Percentiles rank a stretch among this genome's conserved stretches.
Conservation (phyloP, 23 tunicate genomes). For the Corella eumyota region DNA sequence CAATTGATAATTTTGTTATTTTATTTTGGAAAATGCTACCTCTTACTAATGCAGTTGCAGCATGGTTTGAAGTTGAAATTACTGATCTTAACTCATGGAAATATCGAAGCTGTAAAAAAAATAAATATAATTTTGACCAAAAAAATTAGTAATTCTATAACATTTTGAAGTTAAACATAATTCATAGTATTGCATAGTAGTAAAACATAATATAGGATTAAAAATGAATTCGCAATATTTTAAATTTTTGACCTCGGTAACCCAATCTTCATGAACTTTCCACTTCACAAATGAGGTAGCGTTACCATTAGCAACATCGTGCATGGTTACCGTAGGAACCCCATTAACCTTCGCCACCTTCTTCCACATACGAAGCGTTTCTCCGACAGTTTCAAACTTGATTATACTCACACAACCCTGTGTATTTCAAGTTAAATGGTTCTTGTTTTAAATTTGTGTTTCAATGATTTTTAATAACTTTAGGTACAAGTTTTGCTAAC, state of each 20-base stretch:
- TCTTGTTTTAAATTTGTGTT: no score
- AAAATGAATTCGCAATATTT: no score
- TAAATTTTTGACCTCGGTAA: constrained; percentile 40
- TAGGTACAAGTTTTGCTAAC: no score
- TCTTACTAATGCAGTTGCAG: constrained; percentile 65
- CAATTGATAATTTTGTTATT: no score
- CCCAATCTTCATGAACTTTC: constrained; percentile 97
- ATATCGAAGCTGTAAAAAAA: constrained; percentile 32
- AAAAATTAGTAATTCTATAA: not conserved
- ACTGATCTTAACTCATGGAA: constrained; percentile 70
- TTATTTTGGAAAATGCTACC: constrained; percentile 14
- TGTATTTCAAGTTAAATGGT: no score
- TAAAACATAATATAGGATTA: no score
- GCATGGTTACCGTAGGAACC: constrained; percentile 70
- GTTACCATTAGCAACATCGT: constrained; percentile 42
- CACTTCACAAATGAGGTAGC: constrained; percentile 52
- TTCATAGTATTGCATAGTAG: no score
- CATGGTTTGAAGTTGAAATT: constrained; percentile 68
- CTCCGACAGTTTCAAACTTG: constrained; percentile 38
- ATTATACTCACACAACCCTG: constrained; percentile 76
- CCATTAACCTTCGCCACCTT: constrained; percentile 62
- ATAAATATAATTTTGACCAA: no score
- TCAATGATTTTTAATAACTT: no score
- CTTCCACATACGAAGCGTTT: constrained; percentile 79
- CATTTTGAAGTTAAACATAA: not conserved